Evolutionary conservation across 2,113 vertebrate genomes (phyloP), one percentile per base, ranked within the genome.

Genomic region (Tyto alba): DNA sequence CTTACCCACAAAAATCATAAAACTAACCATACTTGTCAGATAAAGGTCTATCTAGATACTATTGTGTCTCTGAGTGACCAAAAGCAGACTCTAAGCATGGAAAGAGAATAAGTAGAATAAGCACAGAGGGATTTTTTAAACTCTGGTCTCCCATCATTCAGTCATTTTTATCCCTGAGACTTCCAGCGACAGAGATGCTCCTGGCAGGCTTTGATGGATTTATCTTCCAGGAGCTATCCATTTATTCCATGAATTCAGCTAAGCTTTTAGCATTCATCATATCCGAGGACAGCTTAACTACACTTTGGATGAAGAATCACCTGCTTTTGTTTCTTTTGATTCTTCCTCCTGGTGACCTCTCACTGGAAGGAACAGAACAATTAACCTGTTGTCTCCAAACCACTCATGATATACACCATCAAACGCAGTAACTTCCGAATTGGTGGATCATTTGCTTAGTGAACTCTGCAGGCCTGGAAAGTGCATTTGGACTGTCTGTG

Each of bases 221-320:
- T 69, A 38, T 76, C 34, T 85, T 93, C 55, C 36, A 80, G 76
- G 72, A 89, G 38, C 38, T 55, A 53, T 38, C 34, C 29, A 75
- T 93, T 94, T 85, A 80, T 67, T 74, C 81, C 68, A 32, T 34
- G 40, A 90, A 40, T 40, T 82, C 66, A 47, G 23, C n/a, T 67
- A 63, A 95, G 81, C 30, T 89, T 96, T 96, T 67, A 82, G 16
- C 84, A 85, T 90, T 63, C 40, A 60, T 95, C 88, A 76, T 68
- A 60, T 27, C 53, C 40, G 38, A 27, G 48, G 53, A 90, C 71
- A 94, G 40, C 18, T 82, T 76, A 75, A 85, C 66, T 60, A 48
- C 71, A 32, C 15, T 48, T 93, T 9, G 30, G 56, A 85, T 56
- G 43, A 93, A 72, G 53, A 90, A 29, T 36, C 66, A 82, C 21